Conservation (phyloP, 2,797 vertebrate genomes). For the Cryptoblepharus egeriae region DNA sequence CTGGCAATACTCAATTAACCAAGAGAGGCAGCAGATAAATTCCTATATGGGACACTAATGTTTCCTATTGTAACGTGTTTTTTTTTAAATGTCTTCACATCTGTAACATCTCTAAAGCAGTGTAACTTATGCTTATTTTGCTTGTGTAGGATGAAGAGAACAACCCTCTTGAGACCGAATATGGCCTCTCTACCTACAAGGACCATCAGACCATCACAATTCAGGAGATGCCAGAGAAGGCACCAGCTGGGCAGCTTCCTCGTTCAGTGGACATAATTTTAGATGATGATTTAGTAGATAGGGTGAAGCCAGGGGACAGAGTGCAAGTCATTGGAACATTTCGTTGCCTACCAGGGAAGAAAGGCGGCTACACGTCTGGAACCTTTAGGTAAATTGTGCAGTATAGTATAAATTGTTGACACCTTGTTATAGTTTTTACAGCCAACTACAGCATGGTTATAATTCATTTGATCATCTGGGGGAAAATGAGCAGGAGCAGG, state of each 20-base stretch:
- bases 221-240: slow-evolving; percentile 99
- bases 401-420: not conserved
- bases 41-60: not conserved
- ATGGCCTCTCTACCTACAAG: slow-evolving; percentile 92
- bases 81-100: not conserved
- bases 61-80: not conserved
- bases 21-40: not conserved
- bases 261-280: slow-evolving; percentile 94
- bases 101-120: not conserved
- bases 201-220: slow-evolving; percentile 97
- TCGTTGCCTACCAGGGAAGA: slow-evolving; percentile 95
- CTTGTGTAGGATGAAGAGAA: slow-evolving; percentile 92
- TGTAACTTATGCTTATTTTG: fast-evolving
- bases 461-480: not conserved
- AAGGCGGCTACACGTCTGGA: slow-evolving; percentile 93
- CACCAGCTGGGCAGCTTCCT: slow-evolving; percentile 94
- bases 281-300: slow-evolving; percentile 95
- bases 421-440: not conserved
- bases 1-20: not conserved
- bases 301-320: slow-evolving; percentile 92
- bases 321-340: slow-evolving; percentile 94
- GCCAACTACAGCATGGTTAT: too few relatives aligned
- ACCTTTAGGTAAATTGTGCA: slow-evolving; percentile 87
- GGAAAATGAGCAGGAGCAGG: not conserved
- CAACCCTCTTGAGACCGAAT: slow-evolving; percentile 96